Base-by-base conservation (phyloP, 1,140 invertebrate genomes). In the Idris sp. region DNA sequence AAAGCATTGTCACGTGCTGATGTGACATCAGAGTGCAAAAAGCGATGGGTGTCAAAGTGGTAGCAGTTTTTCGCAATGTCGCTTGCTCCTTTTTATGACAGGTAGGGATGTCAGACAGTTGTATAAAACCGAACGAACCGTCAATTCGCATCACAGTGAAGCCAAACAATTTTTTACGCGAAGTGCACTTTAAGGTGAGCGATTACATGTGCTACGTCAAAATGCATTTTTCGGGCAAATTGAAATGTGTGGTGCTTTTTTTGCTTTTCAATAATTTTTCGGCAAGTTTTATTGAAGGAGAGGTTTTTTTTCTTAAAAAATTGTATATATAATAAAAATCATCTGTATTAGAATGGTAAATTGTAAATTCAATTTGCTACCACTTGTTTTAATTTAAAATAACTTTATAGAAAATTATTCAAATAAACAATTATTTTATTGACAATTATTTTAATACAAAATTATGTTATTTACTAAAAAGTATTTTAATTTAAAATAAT, bases 51-150 rank as follows among this genome's bases (percentile, higher is more conserved):
- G 54, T 41, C 26, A 36, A 58, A 68, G 64, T 62, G 49, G 74
- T 58, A 73, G 62, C 36, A 53, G 73, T n/a, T 75, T 67, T 59
- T 56, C 62, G 65, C 73, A 71, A 77, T 68, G 61, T 73, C 36
- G 67, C 43, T 54, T 72, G 72, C 69, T 36, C 43, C 51, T 67
- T 69, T 76, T 75, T 73, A 54, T 53, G 28, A 62, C 65, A 65
- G 71, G 82, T 77, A 81, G 82, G 82, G 76, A 67, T 59, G 65
- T 36, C 49, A 48, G 36, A 19, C 41, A 26, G 62, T 48, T 62
- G 65, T 84, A 84, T 84, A 84, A 84, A 84, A 80, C 80, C 75
- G 65, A 58, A 78, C 71, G 62, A 74, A 31, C 49, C 65, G 43
- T 51, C 62, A 76, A 76, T 81, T 36, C 33, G 73, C 72, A 78